Conservation (phyloP, 2,113 vertebrate genomes). For the Mormoops blainvillei region DNA sequence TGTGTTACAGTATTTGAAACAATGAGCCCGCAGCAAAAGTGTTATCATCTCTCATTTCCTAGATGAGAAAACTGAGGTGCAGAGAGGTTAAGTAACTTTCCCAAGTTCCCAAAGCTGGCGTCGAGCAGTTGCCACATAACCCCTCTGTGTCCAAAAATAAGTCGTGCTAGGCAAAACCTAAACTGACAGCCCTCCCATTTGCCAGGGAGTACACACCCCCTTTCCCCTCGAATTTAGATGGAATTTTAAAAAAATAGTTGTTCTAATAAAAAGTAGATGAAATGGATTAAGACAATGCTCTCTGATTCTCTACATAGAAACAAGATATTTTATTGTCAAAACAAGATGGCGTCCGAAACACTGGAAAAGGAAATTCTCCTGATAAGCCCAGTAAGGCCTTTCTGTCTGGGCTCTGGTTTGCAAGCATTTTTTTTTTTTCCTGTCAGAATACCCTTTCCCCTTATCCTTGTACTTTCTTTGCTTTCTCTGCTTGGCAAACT, state of each 20-base stretch:
- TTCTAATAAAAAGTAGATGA: not conserved
- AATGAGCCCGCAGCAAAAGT: not conserved
- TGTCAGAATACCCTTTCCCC: not conserved
- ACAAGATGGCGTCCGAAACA: not conserved
- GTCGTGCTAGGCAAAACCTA: not conserved
- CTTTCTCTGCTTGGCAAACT: not conserved
- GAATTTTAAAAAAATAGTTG: not conserved
- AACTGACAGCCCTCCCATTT: not conserved
- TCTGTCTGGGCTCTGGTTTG: not conserved
- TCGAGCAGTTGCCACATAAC: not conserved
- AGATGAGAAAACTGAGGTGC: conserved; percentile 21
- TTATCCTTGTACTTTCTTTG: not conserved
- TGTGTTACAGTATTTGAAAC: not conserved
- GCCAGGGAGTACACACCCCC: too few relatives aligned
- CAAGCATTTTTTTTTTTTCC: not conserved
- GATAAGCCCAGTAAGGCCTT: not conserved
- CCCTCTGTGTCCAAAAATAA: not conserved
- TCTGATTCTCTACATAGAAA: not conserved
- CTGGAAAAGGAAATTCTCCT: not conserved
- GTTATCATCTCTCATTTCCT: conserved; percentile 28
- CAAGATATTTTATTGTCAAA: not conserved
- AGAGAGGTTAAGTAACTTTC: conserved; percentile 1
- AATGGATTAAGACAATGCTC: not conserved
- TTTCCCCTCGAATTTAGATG: not conserved
- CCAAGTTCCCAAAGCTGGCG: not conserved